Percentiles rank a stretch among this genome's conserved stretches.
These are phyloP conservation scores for Plecturocebus donacophilus DNA, from an alignment of 2,113 vertebrate species.

Conservation along the genomic window DNA sequence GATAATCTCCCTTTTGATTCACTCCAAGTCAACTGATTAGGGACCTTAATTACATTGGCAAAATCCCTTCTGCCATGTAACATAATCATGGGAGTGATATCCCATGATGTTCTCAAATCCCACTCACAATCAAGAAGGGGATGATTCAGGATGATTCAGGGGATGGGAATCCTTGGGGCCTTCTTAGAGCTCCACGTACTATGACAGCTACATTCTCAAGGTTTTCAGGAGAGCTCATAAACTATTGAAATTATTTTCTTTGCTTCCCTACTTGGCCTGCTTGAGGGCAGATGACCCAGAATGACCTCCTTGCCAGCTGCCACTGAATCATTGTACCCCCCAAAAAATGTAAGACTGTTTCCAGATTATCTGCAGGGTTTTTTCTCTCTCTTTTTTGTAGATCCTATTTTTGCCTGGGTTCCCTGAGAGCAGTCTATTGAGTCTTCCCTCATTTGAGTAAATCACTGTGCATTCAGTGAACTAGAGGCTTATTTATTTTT, in stretches of 20 bases:
- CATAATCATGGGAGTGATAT: not conserved
- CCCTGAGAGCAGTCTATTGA: not conserved
- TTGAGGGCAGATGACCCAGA: not conserved
- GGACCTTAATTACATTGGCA: not conserved
- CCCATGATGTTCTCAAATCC: not conserved
- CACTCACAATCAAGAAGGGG: not conserved
- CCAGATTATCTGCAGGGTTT: not conserved
- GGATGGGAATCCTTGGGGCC: not conserved
- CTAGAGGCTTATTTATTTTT: not conserved
- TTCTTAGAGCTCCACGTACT: not conserved
- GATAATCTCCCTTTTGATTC: not conserved
- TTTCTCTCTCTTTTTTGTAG: not conserved
- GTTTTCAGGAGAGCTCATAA: not conserved
- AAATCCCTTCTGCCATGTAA: not conserved
- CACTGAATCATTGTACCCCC: not conserved
- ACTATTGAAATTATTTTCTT: not conserved
- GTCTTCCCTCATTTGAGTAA: not conserved
- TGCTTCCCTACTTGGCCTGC: not conserved
- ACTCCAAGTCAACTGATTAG: conserved; percentile 1
- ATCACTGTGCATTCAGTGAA: not conserved
- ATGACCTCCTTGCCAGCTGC: not conserved
- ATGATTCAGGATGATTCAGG: not conserved
- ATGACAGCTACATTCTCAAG: not conserved
- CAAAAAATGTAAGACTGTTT: not conserved
- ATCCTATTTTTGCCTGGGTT: not conserved